Percentiles rank a stretch among this genome's conserved stretches.
phyloP scores from a whole-genome alignment of 1,140 invertebrate species.

The Drosophila tropicalis region DNA sequence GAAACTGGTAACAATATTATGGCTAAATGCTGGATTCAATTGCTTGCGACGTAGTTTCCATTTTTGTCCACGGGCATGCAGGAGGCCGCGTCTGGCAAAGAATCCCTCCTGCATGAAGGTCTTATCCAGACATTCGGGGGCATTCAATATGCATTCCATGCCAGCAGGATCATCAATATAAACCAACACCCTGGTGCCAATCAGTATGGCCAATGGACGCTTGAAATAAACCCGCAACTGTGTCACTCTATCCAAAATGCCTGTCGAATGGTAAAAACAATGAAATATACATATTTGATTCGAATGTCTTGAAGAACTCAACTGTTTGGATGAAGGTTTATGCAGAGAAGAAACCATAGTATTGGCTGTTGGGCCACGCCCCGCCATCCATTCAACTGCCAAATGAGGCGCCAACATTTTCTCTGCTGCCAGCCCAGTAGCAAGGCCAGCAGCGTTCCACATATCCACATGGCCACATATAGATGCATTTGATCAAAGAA shows the following conservation, averaged over 20 bases:
- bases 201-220: slow-evolving; percentile 62
- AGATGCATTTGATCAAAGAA: slow-evolving; percentile 45
- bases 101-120: slow-evolving; percentile 80
- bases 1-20: slow-evolving; percentile 72
- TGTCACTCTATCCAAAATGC: slow-evolving; percentile 66
- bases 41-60: slow-evolving; percentile 78
- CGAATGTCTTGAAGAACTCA: slow-evolving; percentile 32
- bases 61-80: slow-evolving; percentile 71
- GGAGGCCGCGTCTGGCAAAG: slow-evolving; percentile 65
- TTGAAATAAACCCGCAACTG: slow-evolving; percentile 57
- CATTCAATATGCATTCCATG: slow-evolving; percentile 74
- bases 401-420: slow-evolving; percentile 78
- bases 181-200: slow-evolving; percentile 67
- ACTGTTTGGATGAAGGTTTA: slow-evolving; percentile 77
- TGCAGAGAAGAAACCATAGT: slow-evolving; percentile 69
- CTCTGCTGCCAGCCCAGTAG: slow-evolving; percentile 72
- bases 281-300: not conserved
- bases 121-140: slow-evolving; percentile 73
- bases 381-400: slow-evolving; percentile 77
- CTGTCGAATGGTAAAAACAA: slow-evolving; percentile 14
- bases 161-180: slow-evolving; percentile 74
- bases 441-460: slow-evolving; percentile 55
- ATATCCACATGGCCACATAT: slow-evolving; percentile 61
- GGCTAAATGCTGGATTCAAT: slow-evolving; percentile 76
- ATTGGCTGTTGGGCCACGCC: slow-evolving; percentile 74